Percentiles rank a stretch among this genome's conserved stretches.
These are phyloP conservation scores for Drosophila varians DNA, from an alignment of 1,140 invertebrate genomes.

Conservation along the genomic window DNA sequence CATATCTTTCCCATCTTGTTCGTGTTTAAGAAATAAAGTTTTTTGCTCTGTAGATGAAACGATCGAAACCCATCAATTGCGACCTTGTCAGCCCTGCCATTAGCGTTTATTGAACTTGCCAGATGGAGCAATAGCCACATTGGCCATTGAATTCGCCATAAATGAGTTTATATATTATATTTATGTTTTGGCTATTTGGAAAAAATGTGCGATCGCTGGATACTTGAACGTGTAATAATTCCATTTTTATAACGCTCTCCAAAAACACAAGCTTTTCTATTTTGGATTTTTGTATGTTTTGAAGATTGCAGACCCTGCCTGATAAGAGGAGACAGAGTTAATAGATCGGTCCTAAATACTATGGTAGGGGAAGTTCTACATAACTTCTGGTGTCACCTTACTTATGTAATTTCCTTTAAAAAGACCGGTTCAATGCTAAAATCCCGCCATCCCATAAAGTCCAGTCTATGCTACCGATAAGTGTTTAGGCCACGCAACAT, in stretches of 20 bases:
- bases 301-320: neutral
- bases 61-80: slow-evolving; percentile 36
- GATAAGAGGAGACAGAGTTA: too few species aligned
- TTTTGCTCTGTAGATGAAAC: slow-evolving; percentile 15
- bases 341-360: too few species aligned
- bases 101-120: slow-evolving; percentile 73
- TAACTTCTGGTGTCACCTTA: too few species aligned
- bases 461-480: neutral
- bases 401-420: too few species aligned
- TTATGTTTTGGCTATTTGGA: slow-evolving; percentile 8
- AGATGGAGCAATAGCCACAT: slow-evolving; percentile 9
- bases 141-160: slow-evolving; percentile 18
- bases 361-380: too few species aligned
- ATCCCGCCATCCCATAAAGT: neutral
- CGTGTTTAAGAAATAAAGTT: neutral
- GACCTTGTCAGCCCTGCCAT: slow-evolving; percentile 57
- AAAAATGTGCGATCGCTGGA: slow-evolving; percentile 11
- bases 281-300: neutral
- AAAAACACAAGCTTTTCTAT: neutral
- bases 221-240: slow-evolving; percentile 29
- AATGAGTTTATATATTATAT: slow-evolving; percentile 25
- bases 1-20: neutral
- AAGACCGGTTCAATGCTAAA: too few species aligned
- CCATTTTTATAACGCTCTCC: slow-evolving; percentile 22
- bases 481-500: slow-evolving; percentile 11